Percentiles rank a stretch among this genome's conserved stretches.
Conservation (phyloP, 2,113 vertebrate species). For the Loxodonta africana region DNA sequence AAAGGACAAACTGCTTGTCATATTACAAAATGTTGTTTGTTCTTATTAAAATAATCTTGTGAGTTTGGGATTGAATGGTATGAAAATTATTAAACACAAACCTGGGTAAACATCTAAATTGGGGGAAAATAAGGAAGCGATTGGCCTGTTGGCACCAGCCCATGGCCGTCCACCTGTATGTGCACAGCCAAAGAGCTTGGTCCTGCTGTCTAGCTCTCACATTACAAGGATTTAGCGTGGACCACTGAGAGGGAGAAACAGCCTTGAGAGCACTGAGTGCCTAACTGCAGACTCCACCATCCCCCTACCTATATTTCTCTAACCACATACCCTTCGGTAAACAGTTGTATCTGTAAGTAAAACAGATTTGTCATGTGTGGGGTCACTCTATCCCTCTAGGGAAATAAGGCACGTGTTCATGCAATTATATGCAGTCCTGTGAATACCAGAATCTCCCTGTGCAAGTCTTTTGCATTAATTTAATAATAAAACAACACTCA, state of each 20-base stretch:
- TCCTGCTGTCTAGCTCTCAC: not conserved
- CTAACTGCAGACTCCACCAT: not conserved
- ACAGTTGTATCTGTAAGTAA: not conserved
- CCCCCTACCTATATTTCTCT: not conserved
- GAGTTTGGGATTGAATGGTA: not conserved
- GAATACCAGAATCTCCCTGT: not conserved
- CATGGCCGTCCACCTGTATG: too few relatives aligned
- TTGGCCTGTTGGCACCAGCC: not conserved
- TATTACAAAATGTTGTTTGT: not conserved
- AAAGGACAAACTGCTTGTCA: slow-evolving; percentile 3
- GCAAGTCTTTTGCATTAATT: slow-evolving; percentile 27
- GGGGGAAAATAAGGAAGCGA: not conserved
- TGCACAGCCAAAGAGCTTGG: too few relatives aligned
- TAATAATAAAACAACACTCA: slow-evolving; percentile 54
- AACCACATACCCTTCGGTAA: not conserved
- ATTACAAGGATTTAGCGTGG: too few relatives aligned
- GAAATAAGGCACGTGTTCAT: not conserved
- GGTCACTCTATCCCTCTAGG: not conserved
- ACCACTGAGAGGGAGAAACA: not conserved
- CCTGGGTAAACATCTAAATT: not conserved
- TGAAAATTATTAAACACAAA: not conserved
- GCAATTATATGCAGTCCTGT: not conserved
- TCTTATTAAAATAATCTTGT: not conserved
- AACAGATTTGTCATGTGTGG: not conserved
- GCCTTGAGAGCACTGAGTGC: not conserved